A percentile compares a stretch with the other conserved stretches of the same genome.
These are phyloP conservation scores for Polydrusus pterygomalis DNA, from an alignment of 2,888 invertebrate genomes.

Conservation along the genomic window DNA sequence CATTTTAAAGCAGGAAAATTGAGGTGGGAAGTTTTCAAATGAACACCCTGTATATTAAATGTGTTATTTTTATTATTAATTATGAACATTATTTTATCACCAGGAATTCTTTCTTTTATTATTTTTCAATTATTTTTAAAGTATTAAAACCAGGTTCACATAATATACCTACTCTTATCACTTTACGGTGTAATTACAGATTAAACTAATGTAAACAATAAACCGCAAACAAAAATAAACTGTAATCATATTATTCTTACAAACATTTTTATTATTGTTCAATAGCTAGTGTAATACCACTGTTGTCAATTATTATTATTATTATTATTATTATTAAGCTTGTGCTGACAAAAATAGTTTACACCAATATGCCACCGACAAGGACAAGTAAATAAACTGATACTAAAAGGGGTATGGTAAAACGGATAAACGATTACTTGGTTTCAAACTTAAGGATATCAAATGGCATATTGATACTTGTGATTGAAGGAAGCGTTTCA, in stretches of 20 bases:
- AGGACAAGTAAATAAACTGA: slow-evolving; percentile 1
- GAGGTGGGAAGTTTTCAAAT: no score
- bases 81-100: no score
- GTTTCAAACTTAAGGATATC: slow-evolving; percentile 13
- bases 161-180: not conserved
- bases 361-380: not conserved
- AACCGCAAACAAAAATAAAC: slow-evolving; percentile 26
- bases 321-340: no score
- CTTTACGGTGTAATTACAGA: slow-evolving; percentile 19
- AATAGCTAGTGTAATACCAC: not conserved
- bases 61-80: no score
- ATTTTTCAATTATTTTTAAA: slow-evolving; percentile 19
- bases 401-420: not conserved
- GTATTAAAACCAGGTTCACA: slow-evolving; percentile 10
- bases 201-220: slow-evolving; percentile 21
- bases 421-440: not conserved
- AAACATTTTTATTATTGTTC: slow-evolving; percentile 2
- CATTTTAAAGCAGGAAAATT: no score
- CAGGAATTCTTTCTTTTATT: not conserved
- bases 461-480: slow-evolving; percentile 19
- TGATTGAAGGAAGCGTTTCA: slow-evolving; percentile 3
- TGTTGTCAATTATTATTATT: not conserved
- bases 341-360: slow-evolving; percentile 1
- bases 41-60: no score
- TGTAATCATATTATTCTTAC: not conserved